Evolutionary conservation across 2,797 vertebrate genomes (phyloP).

Genomic region (Echiichthys vipera): DNA sequence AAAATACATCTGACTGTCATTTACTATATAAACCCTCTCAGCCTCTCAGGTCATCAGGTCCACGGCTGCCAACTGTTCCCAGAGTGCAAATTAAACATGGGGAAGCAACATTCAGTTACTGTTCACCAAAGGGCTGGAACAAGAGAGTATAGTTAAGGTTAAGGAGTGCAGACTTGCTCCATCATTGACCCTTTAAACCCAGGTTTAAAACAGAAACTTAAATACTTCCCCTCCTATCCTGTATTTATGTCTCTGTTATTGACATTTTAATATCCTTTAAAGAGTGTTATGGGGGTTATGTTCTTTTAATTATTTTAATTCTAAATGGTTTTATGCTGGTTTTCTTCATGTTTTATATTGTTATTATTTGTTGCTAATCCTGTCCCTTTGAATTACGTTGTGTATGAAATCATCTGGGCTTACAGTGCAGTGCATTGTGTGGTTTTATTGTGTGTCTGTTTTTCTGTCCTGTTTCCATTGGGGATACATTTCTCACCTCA

Average conservation of each 20-base stretch:
- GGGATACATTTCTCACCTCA: conserved; percentile 53
- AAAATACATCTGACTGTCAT: conserved; percentile 3
- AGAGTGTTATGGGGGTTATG: background rate
- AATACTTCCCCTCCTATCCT: background rate
- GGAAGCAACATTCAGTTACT: background rate
- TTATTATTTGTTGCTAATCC: too few species aligned
- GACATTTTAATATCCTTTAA: background rate
- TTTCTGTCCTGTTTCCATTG: conserved; percentile 72
- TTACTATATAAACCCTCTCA: background rate
- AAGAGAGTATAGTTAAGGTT: too few species aligned
- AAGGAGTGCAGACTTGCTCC: too few species aligned
- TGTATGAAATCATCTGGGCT: conserved; percentile 63
- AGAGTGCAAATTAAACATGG: background rate
- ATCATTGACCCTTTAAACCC: background rate
- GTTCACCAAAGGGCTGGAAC: conserved; percentile 1
- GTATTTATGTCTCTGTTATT: background rate
- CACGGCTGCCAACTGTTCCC: conserved; percentile 8
- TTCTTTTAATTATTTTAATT: background rate
- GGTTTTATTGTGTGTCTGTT: conserved; percentile 70
- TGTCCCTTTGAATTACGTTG: background rate
- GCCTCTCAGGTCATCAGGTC: background rate
- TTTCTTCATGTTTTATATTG: background rate
- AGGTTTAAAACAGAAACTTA: background rate
- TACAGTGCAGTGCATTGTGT: conserved; percentile 64
- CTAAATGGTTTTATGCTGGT: background rate